phyloP scores from a whole-genome alignment of 2,797 vertebrate species.

The Xenentodon cancila region DNA sequence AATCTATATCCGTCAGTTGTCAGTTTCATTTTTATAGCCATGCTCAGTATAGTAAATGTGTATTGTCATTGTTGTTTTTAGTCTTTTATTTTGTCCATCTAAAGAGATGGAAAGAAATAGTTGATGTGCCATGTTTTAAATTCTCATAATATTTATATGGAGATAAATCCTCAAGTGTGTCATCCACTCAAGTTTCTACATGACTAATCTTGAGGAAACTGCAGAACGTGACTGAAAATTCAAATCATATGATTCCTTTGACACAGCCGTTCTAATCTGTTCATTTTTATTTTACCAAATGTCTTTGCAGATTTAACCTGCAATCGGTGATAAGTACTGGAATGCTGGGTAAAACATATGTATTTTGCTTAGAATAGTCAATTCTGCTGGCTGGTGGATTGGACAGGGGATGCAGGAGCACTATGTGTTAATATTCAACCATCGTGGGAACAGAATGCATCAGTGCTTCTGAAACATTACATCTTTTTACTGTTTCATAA shows the following conservation, averaged over 20 bases:
- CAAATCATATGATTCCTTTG: too few relatives aligned
- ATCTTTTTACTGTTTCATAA: conserved; percentile 49
- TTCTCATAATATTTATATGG: too few relatives aligned
- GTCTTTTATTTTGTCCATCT: too few relatives aligned
- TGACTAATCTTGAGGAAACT: too few relatives aligned
- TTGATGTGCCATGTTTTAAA: too few relatives aligned
- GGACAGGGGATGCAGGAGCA: conserved; percentile 2
- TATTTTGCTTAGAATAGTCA: conserved; percentile 2
- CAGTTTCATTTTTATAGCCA: conserved; percentile 58
- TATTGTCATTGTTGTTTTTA: conserved; percentile 25
- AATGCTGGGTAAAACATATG: neutral
- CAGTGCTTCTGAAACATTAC: conserved; percentile 29
- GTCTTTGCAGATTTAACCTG: neutral
- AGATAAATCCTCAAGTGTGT: too few relatives aligned
- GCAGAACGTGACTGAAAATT: too few relatives aligned
- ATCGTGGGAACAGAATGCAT: conserved; percentile 31
- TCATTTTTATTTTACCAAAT: too few relatives aligned
- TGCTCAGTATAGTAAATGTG: conserved; percentile 63
- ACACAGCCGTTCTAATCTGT: too few relatives aligned
- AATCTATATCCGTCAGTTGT: conserved; percentile 74
- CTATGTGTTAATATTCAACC: conserved; percentile 14
- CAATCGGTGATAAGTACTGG: neutral
- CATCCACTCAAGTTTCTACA: too few relatives aligned
- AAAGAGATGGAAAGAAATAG: too few relatives aligned
- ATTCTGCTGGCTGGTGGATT: conserved; percentile 9